Base-by-base conservation (phyloP, 37 sponge, comb jelly and placozoan species). In the Petrosia ficiformis region DNA sequence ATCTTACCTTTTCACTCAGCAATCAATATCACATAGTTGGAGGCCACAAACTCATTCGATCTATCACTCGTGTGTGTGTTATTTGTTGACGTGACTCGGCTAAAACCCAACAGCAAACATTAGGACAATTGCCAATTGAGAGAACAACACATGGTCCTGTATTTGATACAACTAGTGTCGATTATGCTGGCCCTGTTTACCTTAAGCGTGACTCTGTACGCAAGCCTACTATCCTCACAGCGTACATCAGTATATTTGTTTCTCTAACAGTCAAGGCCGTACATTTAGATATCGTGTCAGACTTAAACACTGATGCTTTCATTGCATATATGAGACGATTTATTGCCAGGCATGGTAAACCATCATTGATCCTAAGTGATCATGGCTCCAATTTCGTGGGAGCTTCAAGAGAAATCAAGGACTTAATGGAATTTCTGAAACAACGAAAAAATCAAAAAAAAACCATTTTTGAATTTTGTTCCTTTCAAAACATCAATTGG, bases 171-270 rank as follows among this genome's bases (percentile, higher is more conserved):
- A 70, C 74, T 57, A 80, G 78, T 33, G 59, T 87, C 4, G 88
- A 87, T 68, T 87, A 77, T 65, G 88, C 88, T 33, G 78, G 88
- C 31, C 82, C 82, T 40, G 28, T 77, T 8, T 56, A 65, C 14
- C 52, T 72, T 67, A 85, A 85, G 44, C 68, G 26, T 28, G 80
- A 61, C 26, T 40, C 36, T 34, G 41, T 66, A 22, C 66, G 70
- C 48, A 66, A 56, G 43, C 70, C 52, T 24, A 54, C 56, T 26
- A 34, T 44, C 30, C 57, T 76, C 54, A 80, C 69, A 37, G 73
- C 67, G 16, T 70, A 75, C 59, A 33, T 79, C 1, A 67, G 71
- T 14, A 42, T 87, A 3, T 87, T 75, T 70, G 75, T 79, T 34
- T 80, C 76, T 2, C 60, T 76, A 3, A 74, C 80, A 28, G 66